These are phyloP conservation scores for Triplophysa tibetana DNA, from an alignment of 2,113 vertebrate genomes.

Conservation along the genomic window DNA sequence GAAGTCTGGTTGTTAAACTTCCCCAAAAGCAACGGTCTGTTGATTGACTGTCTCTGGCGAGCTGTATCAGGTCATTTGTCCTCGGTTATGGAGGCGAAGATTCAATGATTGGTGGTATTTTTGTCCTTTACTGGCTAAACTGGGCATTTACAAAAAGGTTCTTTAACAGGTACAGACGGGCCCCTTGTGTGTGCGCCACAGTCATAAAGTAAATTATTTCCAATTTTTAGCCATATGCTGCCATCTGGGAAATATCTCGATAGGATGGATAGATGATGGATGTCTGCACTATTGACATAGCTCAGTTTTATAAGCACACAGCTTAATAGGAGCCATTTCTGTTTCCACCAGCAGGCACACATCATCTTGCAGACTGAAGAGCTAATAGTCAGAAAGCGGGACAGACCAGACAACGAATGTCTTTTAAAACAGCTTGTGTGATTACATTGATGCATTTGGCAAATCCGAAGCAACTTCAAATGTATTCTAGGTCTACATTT, in stretches of 20 bases:
- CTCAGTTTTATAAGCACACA: conserved; percentile 51
- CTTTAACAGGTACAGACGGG: conserved; percentile 40
- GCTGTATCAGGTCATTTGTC: conserved; percentile 20
- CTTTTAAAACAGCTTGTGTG: neutral
- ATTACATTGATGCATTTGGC: no score
- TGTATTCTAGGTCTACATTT: no score
- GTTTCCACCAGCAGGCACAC: conserved; percentile 26
- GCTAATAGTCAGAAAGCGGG: conserved; percentile 27
- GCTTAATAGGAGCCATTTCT: conserved; percentile 50
- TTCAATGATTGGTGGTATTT: conserved; percentile 41
- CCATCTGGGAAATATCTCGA: conserved; percentile 51
- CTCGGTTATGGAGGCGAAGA: conserved; percentile 31
- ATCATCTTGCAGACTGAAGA: conserved; percentile 19
- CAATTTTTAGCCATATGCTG: conserved; percentile 47
- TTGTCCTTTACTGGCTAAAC: conserved; percentile 38
- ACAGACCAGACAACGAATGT: conserved; percentile 23
- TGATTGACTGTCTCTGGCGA: conserved; percentile 22
- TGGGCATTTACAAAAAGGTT: conserved; percentile 36
- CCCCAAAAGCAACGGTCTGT: neutral
- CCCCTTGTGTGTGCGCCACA: conserved; percentile 37
- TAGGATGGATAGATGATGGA: conserved; percentile 53
- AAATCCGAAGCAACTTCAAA: no score
- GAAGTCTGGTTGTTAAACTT: neutral
- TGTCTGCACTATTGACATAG: conserved; percentile 32
- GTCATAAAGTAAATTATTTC: conserved; percentile 53